Base-by-base conservation (phyloP, 2,797 vertebrate species). In the Notolepis coatsorum region DNA sequence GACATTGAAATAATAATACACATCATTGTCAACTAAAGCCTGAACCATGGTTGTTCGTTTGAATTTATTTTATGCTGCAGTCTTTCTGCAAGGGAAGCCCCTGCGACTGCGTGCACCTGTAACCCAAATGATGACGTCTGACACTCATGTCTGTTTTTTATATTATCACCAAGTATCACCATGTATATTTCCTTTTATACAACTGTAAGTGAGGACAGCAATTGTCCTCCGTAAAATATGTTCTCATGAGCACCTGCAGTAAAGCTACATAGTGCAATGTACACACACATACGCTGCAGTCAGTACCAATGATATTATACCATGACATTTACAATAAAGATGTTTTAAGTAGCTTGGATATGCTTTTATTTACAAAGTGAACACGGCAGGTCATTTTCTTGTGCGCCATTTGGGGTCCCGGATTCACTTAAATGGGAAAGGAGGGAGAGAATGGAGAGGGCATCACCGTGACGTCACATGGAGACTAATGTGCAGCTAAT, bases 301-400 rank as follows among this genome's bases (percentile, higher is more conserved):
- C 71, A 80, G 43, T 83, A 79, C 60, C 66, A 69, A 60, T 69
- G 33, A 81, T 80, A 77, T 80, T 73, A 61, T 70, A 75, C 61
- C 10, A 85, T 86, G 63, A 75, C 73, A 83, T 28, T 75, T 59
- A 80, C 72, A 92, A 89, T 89, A 88, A 89, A 90, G 54, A 73
- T 73, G 68, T 79, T 88, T 77, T 78, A 75, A 73, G 78, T 68
- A 65, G 56, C 18, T 53, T 70, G 56, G 49, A 56, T 27, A 55
- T 73, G 38, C 30, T 38, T 81, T 84, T 68, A 80, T 81, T 76
- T 62, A 68, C 46, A 62, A n/a, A n/a, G n/a, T n/a, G n/a, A n/a
- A n/a, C n/a, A n/a, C n/a, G n/a, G n/a, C n/a, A n/a, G n/a, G n/a
- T n/a, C n/a, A n/a, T n/a, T n/a, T n/a, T n/a, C n/a, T n/a, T n/a